These are phyloP conservation scores for Parazoanthus swiftii DNA, from an alignment of 92 coral and sea anemone genomes.

Conservation along the genomic window DNA sequence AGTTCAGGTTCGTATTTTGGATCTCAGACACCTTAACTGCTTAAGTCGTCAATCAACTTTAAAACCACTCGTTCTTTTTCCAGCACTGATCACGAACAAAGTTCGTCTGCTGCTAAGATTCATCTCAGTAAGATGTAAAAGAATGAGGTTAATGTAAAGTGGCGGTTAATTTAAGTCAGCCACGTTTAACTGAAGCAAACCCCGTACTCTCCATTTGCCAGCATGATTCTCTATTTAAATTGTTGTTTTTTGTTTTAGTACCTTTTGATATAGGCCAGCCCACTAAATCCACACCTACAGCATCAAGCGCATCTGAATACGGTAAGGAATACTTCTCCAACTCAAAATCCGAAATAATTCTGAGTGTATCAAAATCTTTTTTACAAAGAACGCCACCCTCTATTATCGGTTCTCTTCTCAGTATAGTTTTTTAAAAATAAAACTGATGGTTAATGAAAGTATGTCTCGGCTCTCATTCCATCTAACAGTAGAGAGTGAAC, in stretches of 20 bases:
- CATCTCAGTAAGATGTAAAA: no score
- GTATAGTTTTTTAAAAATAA: no score
- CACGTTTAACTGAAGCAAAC: background rate
- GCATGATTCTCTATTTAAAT: background rate
- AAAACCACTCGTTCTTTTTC: background rate
- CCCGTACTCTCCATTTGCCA: background rate
- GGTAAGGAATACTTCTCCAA: background rate
- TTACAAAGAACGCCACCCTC: background rate
- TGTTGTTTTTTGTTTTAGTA: background rate
- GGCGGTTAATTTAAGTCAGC: background rate
- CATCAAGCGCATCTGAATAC: background rate
- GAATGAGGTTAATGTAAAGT: background rate
- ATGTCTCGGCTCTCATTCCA: no score
- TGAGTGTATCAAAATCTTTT: no score
- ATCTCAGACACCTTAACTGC: no score
- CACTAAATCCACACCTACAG: background rate
- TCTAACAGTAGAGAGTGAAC: no score
- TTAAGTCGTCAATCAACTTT: no score
- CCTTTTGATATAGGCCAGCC: conserved; percentile 22
- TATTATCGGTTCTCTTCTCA: no score
- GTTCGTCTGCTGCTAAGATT: no score
- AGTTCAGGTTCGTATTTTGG: no score
- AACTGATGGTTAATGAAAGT: no score
- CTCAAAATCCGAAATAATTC: background rate
- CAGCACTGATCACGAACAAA: background rate